Base-by-base conservation (phyloP, 2,888 invertebrate species). In the Salticus scenicus region DNA sequence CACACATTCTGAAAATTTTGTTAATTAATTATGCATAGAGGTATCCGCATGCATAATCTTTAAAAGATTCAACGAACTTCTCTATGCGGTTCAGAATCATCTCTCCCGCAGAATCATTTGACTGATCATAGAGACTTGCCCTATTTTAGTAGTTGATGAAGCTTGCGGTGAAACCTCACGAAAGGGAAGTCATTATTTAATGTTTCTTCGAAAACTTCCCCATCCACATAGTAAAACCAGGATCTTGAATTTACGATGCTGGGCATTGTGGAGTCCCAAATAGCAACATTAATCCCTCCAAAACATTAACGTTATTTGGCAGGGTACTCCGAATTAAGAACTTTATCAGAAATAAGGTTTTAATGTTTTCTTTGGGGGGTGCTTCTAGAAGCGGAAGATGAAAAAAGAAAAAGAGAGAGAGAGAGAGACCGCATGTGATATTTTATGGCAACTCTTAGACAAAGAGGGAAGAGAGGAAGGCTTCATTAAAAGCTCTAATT, bases 131-230 rank as follows among this genome's bases (percentile, higher is more conserved):
- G 20, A 1, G 57, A 24, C 57, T 17, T 57, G 8, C 57, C 57
- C 57, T 57, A 12, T 57, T 57, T 57, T 57, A 57, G 57, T 12
- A 24, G 57, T 57, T 57, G 57, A 57, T 57, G 57, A 57, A 57
- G 57, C 57, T 57, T 57, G 67, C 33, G 33, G 37, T 10, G 67
- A 67, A 33, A 33, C 31, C 67, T 17, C 75, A 80, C 66, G 66
- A 74, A 81, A 81, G 75, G 57, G 69, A n/a, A 81, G 81, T 81
- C 81, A 81, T 81, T 81, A 81, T 75, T 74, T 51, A 42, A 37
- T 66, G 51, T 66, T 33, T 27, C 67, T 37, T 33, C 57, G 28
- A 7, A n/a, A n/a, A 17, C 27, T 30, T 10, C n/a, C 28, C 63
- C 41, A 20, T 20, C 64, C 28, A 37, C 10, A 20, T 8, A 20